Evolutionary conservation across 2,113 vertebrate species (phyloP), one percentile per base, ranked within the genome.

Genomic region (Cichladusa arquata): DNA sequence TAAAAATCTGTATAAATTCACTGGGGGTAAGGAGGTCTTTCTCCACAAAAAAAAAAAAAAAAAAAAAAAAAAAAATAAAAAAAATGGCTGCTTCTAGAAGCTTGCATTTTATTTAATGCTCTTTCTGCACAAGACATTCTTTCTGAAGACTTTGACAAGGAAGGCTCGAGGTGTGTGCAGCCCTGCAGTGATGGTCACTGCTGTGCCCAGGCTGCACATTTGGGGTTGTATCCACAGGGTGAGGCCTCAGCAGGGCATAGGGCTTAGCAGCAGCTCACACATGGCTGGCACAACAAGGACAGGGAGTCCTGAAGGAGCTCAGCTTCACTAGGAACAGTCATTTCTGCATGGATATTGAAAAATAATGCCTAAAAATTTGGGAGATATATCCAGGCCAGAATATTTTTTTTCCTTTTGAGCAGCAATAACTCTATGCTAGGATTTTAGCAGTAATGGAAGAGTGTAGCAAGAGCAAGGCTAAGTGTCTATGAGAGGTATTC

Each of bases 101-200:
- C 5, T 69, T 51, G 8, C 20, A 20, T 77, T 88, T 73, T 48
- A n/a, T 66, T 83, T 81, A 40, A 31, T 61, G 19, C 4, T 66
- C 16, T 77, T 73, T 74, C 61, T 67, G 31, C 19, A 42, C 8
- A 47, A 45, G 20, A 31, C 3, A 23, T 19, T 69, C 40, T 26
- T 58, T 81, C 57, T 2, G 2, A 44, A 77, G n/a, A 9, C 18
- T 44, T 38, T 22, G 25, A 34, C 26, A 22, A 44, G 60, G 71
- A 66, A 24, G 11, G 42, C 12, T 61, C 0, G 1, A 73, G 44
- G 5, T 6, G 11, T 3, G 29, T 1, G 3, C 22, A 50, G 78
- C 70, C 29, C 36, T 28, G 33, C 2, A 8, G 57, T 5, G 50
- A 62, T 0, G 1, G 44, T 44, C 62, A 13, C 26, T 25, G 24